Conservation (phyloP, 2,888 invertebrate genomes). For the Microplitis deprimator region DNA sequence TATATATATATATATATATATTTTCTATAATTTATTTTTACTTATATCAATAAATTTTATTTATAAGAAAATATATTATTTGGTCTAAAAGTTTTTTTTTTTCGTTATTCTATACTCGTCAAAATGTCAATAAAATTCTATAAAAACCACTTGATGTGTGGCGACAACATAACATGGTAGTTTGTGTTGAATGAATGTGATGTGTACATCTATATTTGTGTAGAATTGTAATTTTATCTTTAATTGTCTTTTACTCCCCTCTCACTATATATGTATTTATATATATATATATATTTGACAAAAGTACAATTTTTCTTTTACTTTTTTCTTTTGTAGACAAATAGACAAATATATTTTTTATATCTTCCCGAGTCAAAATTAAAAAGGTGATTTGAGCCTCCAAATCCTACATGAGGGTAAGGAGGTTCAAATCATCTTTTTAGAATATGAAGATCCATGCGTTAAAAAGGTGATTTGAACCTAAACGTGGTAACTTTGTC, state of each 20-base stretch:
- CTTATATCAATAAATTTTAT: not conserved
- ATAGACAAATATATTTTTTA: not conserved
- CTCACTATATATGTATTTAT: not conserved
- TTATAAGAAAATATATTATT: not conserved
- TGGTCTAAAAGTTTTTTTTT: not conserved
- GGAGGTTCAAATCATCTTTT: no score
- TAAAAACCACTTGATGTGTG: not conserved
- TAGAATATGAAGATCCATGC: no score
- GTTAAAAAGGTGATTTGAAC: no score
- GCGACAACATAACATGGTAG: not conserved
- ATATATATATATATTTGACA: no score
- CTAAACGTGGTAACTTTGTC: no score
- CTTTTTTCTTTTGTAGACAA: not conserved
- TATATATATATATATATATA: no score
- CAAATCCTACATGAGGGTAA: no score
- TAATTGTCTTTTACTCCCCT: not conserved
- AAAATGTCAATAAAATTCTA: not conserved
- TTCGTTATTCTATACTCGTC: not conserved
- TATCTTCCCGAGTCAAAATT: no score
- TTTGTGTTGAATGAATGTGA: no score
- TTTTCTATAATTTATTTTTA: no score
- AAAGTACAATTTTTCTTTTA: not conserved
- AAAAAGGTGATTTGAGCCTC: no score
- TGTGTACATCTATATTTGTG: not conserved
- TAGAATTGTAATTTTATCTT: slow-evolving; percentile 22